A percentile compares a stretch with the other conserved stretches of the same genome.
Evolutionary conservation across 2,113 vertebrate genomes (phyloP).

Genomic region (Pelodiscus sinensis): DNA sequence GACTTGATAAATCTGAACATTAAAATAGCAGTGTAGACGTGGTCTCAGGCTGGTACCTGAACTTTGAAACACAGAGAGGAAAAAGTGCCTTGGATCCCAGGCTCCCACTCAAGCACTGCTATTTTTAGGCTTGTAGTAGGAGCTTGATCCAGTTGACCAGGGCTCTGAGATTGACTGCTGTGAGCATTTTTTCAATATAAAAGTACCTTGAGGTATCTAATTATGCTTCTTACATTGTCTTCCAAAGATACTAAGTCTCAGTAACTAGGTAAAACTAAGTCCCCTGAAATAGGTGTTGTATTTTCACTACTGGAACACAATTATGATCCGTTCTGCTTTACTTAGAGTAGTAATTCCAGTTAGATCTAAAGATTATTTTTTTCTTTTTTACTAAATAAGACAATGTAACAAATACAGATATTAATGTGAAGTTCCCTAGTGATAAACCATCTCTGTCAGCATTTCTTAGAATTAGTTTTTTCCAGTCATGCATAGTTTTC

Average conservation of each 20-base stretch:
- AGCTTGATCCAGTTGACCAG: not conserved
- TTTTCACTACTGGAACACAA: not conserved
- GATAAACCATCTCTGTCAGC: not conserved
- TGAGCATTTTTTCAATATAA: not conserved
- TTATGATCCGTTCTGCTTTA: not conserved
- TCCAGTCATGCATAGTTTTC: not conserved
- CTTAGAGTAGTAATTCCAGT: not conserved
- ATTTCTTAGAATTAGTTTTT: not conserved
- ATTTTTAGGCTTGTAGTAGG: not conserved
- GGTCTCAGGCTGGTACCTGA: too few relatives aligned
- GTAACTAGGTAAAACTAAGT: not conserved
- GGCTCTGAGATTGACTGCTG: not conserved
- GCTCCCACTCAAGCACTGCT: too few relatives aligned
- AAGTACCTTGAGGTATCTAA: not conserved
- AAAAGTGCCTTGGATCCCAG: too few relatives aligned
- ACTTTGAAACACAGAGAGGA: too few relatives aligned
- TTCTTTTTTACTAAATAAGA: not conserved
- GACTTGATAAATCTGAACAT: too few relatives aligned
- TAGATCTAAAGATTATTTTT: not conserved
- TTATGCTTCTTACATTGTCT: not conserved
- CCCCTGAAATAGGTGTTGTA: not conserved
- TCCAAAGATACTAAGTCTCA: not conserved
- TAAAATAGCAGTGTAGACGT: too few relatives aligned
- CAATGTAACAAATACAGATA: not conserved
- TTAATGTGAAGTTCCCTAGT: not conserved